These are phyloP conservation scores for Tricholaema leucomelas DNA, from an alignment of 2,113 vertebrate species.

Conservation along the genomic window DNA sequence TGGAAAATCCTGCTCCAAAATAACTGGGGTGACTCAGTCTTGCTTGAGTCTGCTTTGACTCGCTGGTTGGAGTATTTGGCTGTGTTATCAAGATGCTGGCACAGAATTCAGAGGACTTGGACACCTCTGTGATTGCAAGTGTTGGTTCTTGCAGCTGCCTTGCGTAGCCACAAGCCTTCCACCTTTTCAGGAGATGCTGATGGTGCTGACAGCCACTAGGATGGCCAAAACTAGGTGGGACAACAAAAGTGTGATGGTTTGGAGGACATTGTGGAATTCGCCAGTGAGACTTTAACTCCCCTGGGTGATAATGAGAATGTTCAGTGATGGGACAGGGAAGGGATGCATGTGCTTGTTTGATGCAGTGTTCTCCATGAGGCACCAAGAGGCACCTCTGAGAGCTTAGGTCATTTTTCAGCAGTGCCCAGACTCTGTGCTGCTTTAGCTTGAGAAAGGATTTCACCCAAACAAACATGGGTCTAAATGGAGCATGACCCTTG, in stretches of 20 bases:
- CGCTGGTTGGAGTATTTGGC: rapidly evolving
- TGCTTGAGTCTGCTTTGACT: background rate
- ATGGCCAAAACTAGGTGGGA: background rate
- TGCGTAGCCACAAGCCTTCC: rapidly evolving
- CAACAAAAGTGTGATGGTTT: rapidly evolving
- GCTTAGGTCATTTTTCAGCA: rapidly evolving
- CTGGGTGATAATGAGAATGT: rapidly evolving
- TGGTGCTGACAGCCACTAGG: background rate
- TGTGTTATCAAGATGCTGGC: background rate
- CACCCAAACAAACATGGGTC: background rate
- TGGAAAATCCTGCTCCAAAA: background rate
- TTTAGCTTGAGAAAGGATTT: background rate
- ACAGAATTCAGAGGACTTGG: rapidly evolving
- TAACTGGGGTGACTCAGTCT: background rate
- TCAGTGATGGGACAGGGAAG: background rate
- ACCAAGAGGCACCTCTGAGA: background rate
- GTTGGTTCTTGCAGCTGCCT: background rate
- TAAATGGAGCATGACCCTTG: background rate
- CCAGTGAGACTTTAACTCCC: rapidly evolving
- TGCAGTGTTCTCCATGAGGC: rapidly evolving
- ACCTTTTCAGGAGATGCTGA: background rate
- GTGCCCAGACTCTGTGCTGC: background rate
- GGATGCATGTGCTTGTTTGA: rapidly evolving
- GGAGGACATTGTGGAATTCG: background rate
- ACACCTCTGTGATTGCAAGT: rapidly evolving